Base-by-base conservation (phyloP, 2,113 vertebrate genomes). In the Heliornis fulica region DNA sequence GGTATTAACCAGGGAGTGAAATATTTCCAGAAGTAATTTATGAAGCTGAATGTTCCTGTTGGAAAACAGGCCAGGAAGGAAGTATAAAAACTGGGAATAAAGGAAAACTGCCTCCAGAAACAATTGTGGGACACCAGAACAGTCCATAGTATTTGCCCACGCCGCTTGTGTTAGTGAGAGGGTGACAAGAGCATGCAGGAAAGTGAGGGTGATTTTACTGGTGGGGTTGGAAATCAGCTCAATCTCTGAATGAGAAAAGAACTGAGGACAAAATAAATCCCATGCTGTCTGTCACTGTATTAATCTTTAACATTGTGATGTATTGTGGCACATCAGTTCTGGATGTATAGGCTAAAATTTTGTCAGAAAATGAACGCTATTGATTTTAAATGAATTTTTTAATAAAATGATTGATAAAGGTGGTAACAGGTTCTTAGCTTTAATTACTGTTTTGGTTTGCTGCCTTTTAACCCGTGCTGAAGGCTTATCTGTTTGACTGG, bases 31-130 rank as follows among this genome's bases (percentile, higher is more conserved):
- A 71, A 77, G 76, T 15, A 57, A 16, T 70, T 83, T 63, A 34
- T 57, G 59, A 80, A 81, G 38, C 83, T 72, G 92, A 75, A 71
- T 86, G 74, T 78, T 90, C 43, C 64, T 92, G 36, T 91, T 87
- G 66, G 83, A 63, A 87, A 92, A 78, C 70, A 64, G 68, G 26
- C 26, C 38, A 41, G 20, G 60, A 72, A 80, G 25, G 17, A 36
- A 38, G 29, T 16, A 3, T 28, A 41, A 48, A 43, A 82, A 12
- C 20, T 76, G 34, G 32, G 65, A 91, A 83, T 45, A 46, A 45
- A 65, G 43, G 32, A 41, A 68, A 93, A 48, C 31, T 87, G 13
- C 54, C 31, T 46, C 8, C 51, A 70, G 46, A 23, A 40, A 8
- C 0, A 0, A 19, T 69, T 43, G 6, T 48, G 28, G 46, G 66